Percentiles rank a stretch among this genome's conserved stretches.
Evolutionary conservation across 2,113 vertebrate genomes (phyloP).

Genomic region (Sapayoa aenigma): DNA sequence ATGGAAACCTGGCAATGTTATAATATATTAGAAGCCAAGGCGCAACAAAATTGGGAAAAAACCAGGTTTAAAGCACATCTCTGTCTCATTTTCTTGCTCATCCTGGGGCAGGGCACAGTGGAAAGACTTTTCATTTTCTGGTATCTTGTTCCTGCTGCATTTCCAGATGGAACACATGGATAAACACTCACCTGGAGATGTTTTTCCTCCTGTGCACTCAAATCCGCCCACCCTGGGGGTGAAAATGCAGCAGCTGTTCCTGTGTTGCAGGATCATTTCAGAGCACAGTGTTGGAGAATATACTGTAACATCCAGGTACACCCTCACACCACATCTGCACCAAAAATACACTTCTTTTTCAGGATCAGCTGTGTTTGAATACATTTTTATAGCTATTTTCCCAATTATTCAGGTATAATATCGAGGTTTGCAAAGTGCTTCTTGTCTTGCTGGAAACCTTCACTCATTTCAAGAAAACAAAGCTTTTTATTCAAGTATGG

Average conservation of each 20-base stretch:
- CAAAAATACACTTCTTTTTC: neutral
- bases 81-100: neutral
- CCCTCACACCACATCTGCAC: neutral
- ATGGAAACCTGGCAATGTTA: neutral
- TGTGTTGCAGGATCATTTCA: neutral
- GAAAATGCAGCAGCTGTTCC: conserved; percentile 4
- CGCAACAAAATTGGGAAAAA: neutral
- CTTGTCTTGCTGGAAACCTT: neutral
- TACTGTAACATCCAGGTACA: neutral
- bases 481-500: neutral
- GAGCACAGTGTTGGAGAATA: neutral
- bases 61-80: neutral
- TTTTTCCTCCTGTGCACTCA: neutral
- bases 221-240: neutral
- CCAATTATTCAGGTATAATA: neutral
- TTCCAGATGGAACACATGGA: neutral
- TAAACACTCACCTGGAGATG: neutral
- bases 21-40: neutral
- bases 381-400: neutral
- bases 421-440: neutral
- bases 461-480: neutral
- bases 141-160: neutral
- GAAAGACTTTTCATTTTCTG: neutral
- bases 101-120: neutral
- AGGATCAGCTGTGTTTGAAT: neutral